These are phyloP conservation scores for Diceros bicornis DNA, from an alignment of 2,797 vertebrate species.

Conservation along the genomic window DNA sequence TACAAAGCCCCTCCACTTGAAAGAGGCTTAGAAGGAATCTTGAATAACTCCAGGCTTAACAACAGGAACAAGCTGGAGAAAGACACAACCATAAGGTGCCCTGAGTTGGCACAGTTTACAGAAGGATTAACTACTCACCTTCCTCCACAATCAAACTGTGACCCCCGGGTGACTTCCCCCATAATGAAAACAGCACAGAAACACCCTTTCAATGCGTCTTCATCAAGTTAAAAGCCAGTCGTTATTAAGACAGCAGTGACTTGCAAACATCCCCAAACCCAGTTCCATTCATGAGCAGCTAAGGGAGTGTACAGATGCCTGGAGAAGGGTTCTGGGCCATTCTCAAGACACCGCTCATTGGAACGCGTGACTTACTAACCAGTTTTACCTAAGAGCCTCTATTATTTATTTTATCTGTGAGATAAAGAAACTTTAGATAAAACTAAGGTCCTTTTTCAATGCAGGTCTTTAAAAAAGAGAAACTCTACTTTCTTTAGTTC, in stretches of 20 bases:
- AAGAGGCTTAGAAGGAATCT: slow-evolving; percentile 44
- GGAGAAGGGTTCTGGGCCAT: not conserved
- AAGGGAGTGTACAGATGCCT: rapidly evolving
- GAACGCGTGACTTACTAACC: not conserved
- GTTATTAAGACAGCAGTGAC: not conserved
- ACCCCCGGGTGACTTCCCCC: not conserved
- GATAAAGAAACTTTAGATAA: not conserved
- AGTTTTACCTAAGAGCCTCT: not conserved
- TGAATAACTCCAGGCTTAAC: not conserved
- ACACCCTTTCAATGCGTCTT: not conserved
- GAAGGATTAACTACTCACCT: slow-evolving; percentile 26
- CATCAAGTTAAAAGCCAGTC: not conserved
- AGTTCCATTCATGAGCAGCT: not conserved
- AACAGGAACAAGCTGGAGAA: not conserved
- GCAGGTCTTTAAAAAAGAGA: not conserved
- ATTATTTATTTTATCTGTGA: not conserved
- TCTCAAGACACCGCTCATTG: not conserved
- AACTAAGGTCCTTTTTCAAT: not conserved
- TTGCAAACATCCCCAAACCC: not conserved
- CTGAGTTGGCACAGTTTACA: not conserved
- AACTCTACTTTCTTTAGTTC: not conserved
- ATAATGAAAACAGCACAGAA: not conserved
- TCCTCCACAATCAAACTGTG: not conserved
- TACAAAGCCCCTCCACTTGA: slow-evolving; percentile 12
- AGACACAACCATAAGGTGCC: not conserved